Evolutionary conservation across 35 echinoderm and acorn worm species (phyloP).

Genomic region (Heliocidaris tuberculata): DNA sequence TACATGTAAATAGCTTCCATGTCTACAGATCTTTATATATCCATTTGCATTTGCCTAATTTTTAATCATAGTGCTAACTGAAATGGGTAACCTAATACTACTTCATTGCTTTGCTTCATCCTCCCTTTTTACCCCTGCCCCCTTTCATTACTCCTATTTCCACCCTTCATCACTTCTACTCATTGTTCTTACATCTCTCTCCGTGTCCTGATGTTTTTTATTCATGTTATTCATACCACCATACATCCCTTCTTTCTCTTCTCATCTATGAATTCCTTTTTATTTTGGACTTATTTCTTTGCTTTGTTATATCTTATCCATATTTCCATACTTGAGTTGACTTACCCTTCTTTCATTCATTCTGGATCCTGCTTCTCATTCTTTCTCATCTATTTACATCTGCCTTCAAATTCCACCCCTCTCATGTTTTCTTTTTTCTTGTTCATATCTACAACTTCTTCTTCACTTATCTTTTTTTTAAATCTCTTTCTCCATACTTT

Average conservation of each 20-base stretch:
- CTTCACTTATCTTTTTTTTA: background rate
- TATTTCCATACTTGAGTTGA: background rate
- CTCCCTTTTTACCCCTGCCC: background rate
- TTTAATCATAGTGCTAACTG: background rate
- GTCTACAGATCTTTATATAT: background rate
- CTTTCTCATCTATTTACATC: background rate
- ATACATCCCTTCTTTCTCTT: background rate
- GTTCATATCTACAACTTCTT: background rate
- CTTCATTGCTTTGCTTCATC: background rate
- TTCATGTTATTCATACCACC: background rate
- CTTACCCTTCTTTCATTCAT: background rate
- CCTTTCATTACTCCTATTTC: background rate
- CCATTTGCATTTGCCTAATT: background rate
- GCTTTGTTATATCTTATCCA: background rate
- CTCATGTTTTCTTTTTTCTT: background rate
- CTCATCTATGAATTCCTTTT: background rate
- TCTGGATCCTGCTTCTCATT: too few species aligned
- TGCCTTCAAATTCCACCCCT: background rate
- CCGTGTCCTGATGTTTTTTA: background rate
- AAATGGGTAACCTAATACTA: constrained; percentile 1
- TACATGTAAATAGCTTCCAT: background rate
- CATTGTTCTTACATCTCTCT: background rate
- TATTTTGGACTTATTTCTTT: background rate
- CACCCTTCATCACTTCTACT: background rate
- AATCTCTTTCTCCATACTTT: background rate